Evolutionary conservation across 2,797 vertebrate genomes (phyloP), one percentile per base, ranked within the genome.

Genomic region (Lagocephalus sceleratus): DNA sequence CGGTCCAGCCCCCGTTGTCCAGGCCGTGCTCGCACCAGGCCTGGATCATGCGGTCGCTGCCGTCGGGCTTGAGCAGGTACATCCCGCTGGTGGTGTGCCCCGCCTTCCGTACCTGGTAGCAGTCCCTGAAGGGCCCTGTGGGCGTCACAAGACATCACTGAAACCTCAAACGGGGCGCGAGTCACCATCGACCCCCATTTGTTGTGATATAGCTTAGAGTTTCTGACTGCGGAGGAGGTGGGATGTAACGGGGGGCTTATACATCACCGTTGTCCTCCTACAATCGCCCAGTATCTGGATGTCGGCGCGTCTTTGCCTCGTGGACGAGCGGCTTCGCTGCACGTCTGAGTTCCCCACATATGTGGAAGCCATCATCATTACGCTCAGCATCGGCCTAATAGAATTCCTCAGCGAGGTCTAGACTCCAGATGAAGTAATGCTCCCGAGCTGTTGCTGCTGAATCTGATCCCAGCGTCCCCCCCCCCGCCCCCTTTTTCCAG

Each of bases 1-100:
- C 95, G 0, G 97, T 97, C 97, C 97, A 99, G 29, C 97, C 97
- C 53, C 96, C 97, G 0, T 96, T 96, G 75, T 99, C 95, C 66
- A 99, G 76, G 76, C 90, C 88, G 46, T 99, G 95, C 65, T 99
- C 97, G 57, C 97, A 99, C 97, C 97, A 99, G 38, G 94, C 87
- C 51, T 99, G 97, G 75, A 97, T 88, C 9, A 94, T 88, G 47
- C 77, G 87, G 0, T 96, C 93, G 14, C 89, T 94, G 22, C 89
- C 85, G 7, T 94, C 88, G 0, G 94, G 80, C 84, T 94, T 94
- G 25, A 99, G 92, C 83, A 99, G 91, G 66, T 99, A 99, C 89
- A 99, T 99, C 14, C 96, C 96, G 0, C 93, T 98, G 73, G 81
- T 91, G 62, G 88, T 86, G 70, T 98, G 92, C 23, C 96, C 96